Evolutionary conservation across 2,113 vertebrate species (phyloP).

Genomic region (Eublepharis macularius): DNA sequence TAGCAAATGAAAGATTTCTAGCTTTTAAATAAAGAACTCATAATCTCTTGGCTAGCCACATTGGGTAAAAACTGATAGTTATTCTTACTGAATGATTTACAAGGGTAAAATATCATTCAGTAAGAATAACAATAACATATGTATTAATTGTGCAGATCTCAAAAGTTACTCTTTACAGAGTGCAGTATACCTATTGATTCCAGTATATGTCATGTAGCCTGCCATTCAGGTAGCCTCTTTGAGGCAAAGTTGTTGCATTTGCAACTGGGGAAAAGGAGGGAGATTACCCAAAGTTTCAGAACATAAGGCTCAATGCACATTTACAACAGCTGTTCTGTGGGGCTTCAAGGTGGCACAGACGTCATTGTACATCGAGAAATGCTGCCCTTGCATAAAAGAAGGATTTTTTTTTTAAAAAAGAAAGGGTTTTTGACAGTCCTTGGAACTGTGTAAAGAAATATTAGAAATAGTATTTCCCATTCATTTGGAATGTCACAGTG

Average conservation of each 20-base stretch:
- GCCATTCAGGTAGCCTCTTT: neutral
- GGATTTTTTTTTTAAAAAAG: neutral
- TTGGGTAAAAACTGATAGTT: neutral
- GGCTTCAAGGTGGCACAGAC: neutral
- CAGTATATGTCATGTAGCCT: neutral
- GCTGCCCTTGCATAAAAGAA: neutral
- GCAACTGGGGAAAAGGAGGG: neutral
- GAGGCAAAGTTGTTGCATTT: neutral
- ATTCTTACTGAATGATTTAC: neutral
- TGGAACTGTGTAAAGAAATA: neutral
- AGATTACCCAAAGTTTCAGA: constrained; percentile 21
- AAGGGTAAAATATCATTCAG: too few relatives aligned
- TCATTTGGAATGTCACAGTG: neutral
- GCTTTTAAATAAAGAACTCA: neutral
- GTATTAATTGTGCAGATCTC: neutral
- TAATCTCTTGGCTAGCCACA: neutral
- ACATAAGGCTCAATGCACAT: neutral
- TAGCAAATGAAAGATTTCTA: constrained; percentile 28
- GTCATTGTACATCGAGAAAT: neutral
- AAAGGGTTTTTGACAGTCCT: neutral
- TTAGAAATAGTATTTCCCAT: neutral
- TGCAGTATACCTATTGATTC: neutral
- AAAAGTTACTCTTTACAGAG: neutral
- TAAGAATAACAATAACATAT: too few relatives aligned
- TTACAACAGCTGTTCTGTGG: neutral